phyloP scores from a whole-genome alignment of 2,888 invertebrate genomes.

The Melipona beecheii region DNA sequence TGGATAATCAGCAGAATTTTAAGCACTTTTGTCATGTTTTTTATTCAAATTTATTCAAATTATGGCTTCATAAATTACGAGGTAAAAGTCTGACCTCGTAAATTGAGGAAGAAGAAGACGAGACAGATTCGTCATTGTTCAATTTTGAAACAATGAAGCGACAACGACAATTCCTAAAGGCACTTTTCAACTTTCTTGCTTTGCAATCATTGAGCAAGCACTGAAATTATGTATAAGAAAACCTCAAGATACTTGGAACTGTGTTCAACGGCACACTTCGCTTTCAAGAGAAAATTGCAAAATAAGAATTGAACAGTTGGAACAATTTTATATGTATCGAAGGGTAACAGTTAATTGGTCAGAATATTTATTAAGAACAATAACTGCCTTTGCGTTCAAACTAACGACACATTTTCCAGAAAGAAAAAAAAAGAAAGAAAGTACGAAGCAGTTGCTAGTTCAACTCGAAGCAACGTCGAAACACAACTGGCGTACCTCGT shows the following conservation, averaged over 20 bases:
- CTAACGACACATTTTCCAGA: background rate
- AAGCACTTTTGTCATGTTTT: background rate
- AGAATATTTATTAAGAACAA: background rate
- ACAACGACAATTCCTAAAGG: background rate
- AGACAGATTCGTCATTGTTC: conserved; percentile 30
- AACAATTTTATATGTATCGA: background rate
- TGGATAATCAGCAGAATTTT: background rate
- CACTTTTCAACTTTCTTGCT: background rate
- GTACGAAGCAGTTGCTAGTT: conserved; percentile 22
- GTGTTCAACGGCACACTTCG: background rate
- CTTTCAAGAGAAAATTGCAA: background rate
- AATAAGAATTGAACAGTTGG: background rate
- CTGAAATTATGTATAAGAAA: background rate
- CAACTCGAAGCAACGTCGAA: conserved; percentile 56
- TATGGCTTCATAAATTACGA: conserved; percentile 7
- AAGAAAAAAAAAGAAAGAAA: background rate
- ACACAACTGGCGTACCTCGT: conserved; percentile 70
- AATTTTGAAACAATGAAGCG: conserved; percentile 3
- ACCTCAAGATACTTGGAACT: background rate
- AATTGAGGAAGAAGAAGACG: background rate
- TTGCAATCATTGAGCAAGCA: background rate
- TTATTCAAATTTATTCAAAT: conserved; percentile 14
- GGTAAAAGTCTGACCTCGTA: conserved; percentile 8
- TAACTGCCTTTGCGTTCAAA: background rate
- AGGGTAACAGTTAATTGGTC: background rate